Conservation (phyloP, 2,888 invertebrate genomes). For the Pyrocoelia pectoralis region DNA sequence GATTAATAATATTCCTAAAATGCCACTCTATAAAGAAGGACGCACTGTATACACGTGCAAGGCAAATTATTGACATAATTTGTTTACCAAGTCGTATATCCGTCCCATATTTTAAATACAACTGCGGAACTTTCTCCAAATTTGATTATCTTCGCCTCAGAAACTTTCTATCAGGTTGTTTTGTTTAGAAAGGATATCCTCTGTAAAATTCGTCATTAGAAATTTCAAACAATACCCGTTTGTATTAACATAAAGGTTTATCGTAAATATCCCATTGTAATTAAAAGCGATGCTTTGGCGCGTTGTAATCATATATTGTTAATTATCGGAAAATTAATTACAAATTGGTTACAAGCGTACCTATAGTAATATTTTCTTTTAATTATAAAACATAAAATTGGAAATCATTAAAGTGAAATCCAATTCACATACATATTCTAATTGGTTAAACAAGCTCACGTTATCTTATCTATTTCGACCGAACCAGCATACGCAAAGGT, state of each 20-base stretch:
- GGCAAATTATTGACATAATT: neutral
- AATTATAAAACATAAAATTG: no score
- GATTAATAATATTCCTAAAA: no score
- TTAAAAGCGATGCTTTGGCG: neutral
- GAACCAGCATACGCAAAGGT: neutral
- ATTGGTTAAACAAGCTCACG: neutral
- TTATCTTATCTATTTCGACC: conserved; percentile 4
- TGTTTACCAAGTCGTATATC: neutral
- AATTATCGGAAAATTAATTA: neutral
- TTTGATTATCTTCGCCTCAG: conserved; percentile 5
- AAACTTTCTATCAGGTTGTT: neutral
- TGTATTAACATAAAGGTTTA: neutral
- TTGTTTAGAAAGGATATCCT: neutral
- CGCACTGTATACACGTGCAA: no score
- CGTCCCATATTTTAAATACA: conserved; percentile 3
- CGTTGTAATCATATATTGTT: neutral
- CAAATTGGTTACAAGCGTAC: conserved; percentile 5
- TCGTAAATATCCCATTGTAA: neutral
- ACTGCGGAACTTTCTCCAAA: neutral
- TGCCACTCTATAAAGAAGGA: no score
- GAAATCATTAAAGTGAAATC: no score
- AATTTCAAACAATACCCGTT: neutral
- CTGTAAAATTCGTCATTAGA: neutral
- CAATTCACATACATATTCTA: neutral
- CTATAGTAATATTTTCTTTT: neutral